Percentiles rank a stretch among this genome's conserved stretches.
phyloP scores from a whole-genome alignment of 2,797 vertebrate genomes.

The Rachycentron canadum region DNA sequence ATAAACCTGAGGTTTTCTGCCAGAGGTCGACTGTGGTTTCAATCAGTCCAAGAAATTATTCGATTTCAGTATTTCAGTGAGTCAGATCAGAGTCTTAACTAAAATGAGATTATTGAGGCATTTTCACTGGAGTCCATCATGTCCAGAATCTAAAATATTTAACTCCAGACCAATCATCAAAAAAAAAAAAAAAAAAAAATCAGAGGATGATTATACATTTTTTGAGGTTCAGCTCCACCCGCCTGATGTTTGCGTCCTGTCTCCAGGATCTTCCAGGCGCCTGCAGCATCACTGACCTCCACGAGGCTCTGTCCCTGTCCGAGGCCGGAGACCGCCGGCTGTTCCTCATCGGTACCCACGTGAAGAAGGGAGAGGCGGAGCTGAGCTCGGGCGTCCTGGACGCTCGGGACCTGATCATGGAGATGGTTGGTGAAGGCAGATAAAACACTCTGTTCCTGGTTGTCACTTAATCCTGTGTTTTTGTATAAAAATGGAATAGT shows the following conservation, averaged over 20 bases:
- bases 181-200: too few species aligned
- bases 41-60: too few species aligned
- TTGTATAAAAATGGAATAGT: neutral
- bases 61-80: too few species aligned
- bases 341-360: constrained; percentile 92
- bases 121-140: too few species aligned
- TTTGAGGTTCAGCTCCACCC: neutral
- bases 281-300: constrained; percentile 91
- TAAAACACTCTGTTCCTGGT: constrained; percentile 52
- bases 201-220: neutral
- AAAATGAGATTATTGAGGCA: too few species aligned
- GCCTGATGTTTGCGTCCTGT: neutral
- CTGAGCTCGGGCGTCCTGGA: constrained; percentile 87
- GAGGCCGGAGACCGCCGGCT: constrained; percentile 89
- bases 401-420: constrained; percentile 90
- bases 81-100: too few species aligned
- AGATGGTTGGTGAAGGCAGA: constrained; percentile 84
- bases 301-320: constrained; percentile 88
- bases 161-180: neutral
- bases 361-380: constrained; percentile 81
- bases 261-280: constrained; percentile 90
- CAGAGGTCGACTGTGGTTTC: neutral
- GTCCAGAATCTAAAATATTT: neutral
- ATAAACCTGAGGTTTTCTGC: neutral
- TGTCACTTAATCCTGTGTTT: constrained; percentile 7